phyloP scores from a whole-genome alignment of 2,797 vertebrate genomes.

The Ptychadena robeensis region DNA sequence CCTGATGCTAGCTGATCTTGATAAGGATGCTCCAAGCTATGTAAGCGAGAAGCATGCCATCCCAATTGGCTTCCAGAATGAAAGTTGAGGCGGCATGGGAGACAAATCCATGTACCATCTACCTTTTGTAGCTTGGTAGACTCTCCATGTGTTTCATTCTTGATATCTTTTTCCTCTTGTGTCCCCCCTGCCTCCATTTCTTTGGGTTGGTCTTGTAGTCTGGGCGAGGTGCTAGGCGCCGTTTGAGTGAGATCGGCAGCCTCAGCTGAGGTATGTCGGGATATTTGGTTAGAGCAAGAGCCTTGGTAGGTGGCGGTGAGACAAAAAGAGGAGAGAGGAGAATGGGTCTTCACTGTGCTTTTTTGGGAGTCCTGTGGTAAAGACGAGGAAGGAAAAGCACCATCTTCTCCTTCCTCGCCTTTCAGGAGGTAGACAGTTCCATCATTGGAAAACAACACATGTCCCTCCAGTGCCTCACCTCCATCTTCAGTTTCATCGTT shows the following conservation, averaged over 20 bases:
- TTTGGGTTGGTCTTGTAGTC: conserved; percentile 72
- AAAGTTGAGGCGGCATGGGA: conserved; percentile 71
- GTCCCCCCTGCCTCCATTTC: conserved; percentile 53
- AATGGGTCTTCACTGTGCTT: conserved; percentile 63
- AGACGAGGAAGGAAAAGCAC: conserved; percentile 48
- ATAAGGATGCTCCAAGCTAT: conserved; percentile 63
- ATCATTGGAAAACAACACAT: conserved; percentile 67
- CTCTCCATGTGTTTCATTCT: conserved; percentile 32
- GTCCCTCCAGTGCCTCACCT: conserved; percentile 65
- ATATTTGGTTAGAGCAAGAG: conserved; percentile 78
- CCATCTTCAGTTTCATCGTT: conserved; percentile 61
- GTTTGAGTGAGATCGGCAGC: conserved; percentile 66
- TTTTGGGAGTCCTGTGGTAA: conserved; percentile 73
- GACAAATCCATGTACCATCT: conserved; percentile 70
- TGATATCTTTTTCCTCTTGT: conserved; percentile 54
- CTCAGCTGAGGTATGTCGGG: conserved; percentile 74
- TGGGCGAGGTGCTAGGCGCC: conserved; percentile 63
- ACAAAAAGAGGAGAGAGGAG: conserved; percentile 63
- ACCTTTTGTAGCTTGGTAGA: conserved; percentile 26
- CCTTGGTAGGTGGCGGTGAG: conserved; percentile 73
- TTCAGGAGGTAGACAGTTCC: conserved; percentile 70
- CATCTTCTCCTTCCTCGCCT: conserved; percentile 50
- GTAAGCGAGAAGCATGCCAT: conserved; percentile 64
- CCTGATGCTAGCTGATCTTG: conserved; percentile 59
- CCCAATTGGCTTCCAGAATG: conserved; percentile 63